A percentile compares a stretch with the other conserved stretches of the same genome.
Evolutionary conservation across 2,888 invertebrate species (phyloP).

Genomic region (Lycia hirtaria): DNA sequence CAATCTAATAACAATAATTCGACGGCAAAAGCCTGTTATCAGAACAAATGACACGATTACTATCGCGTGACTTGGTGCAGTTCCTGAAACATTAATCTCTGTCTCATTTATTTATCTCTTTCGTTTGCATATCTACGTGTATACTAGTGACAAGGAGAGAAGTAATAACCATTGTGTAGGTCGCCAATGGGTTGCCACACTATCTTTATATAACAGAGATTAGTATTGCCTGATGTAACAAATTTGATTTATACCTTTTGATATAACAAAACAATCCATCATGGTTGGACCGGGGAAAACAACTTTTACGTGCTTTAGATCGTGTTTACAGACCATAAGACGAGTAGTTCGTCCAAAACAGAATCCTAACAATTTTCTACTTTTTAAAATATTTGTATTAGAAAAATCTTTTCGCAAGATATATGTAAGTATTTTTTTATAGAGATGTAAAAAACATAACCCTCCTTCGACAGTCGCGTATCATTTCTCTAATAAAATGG

Average conservation of each 20-base stretch:
- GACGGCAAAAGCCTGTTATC: conserved; percentile 50
- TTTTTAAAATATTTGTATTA: too few species aligned
- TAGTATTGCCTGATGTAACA: conserved; percentile 19
- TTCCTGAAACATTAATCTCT: conserved; percentile 39
- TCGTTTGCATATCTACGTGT: neutral
- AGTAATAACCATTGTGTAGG: neutral
- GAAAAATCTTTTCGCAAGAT: too few species aligned
- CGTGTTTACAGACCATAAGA: neutral
- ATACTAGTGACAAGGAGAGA: conserved; percentile 3
- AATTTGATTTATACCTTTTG: too few species aligned
- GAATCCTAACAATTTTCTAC: too few species aligned
- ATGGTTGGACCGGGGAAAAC: conserved; percentile 24
- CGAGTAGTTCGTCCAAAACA: too few species aligned
- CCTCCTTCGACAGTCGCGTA: too few species aligned
- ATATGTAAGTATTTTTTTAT: too few species aligned
- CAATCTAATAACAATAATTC: conserved; percentile 40
- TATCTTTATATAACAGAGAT: conserved; percentile 27
- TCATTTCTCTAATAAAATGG: too few species aligned
- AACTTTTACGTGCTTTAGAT: conserved; percentile 29
- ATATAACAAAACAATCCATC: conserved; percentile 34
- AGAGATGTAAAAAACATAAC: too few species aligned
- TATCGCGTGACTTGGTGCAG: conserved; percentile 54
- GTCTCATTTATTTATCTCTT: neutral
- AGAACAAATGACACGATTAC: conserved; percentile 35
- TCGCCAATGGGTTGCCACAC: conserved; percentile 11